Evolutionary conservation across 2,797 vertebrate genomes (phyloP).

Genomic region (Crenuchus spilurus): DNA sequence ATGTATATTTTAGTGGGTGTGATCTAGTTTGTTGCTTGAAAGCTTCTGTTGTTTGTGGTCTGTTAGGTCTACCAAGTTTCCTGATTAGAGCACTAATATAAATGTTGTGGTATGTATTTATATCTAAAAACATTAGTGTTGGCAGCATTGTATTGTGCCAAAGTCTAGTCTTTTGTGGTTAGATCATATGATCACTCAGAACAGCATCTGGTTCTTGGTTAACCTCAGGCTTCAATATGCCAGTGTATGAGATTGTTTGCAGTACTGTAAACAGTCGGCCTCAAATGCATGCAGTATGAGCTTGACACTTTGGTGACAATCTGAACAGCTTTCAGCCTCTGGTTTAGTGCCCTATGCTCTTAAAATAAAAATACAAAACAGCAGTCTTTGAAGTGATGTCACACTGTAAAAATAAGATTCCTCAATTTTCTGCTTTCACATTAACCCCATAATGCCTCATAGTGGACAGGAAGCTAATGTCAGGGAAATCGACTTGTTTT

Average conservation of each 20-base stretch:
- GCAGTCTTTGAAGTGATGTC: background rate
- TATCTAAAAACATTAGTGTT: slow-evolving; percentile 21
- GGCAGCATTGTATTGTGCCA: slow-evolving; percentile 13
- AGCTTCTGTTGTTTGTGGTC: slow-evolving; percentile 15
- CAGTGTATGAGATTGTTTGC: slow-evolving; percentile 19
- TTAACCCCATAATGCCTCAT: too few species aligned
- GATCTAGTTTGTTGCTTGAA: background rate
- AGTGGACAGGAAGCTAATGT: too few species aligned
- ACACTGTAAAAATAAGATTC: too few species aligned
- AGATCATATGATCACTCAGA: slow-evolving; percentile 40
- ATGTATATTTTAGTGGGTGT: slow-evolving; percentile 4
- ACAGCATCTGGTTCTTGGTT: slow-evolving; percentile 38
- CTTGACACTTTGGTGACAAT: slow-evolving; percentile 22
- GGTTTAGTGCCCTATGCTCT: background rate
- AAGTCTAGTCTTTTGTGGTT: slow-evolving; percentile 34
- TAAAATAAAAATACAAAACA: background rate
- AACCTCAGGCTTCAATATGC: slow-evolving; percentile 40
- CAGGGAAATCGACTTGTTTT: too few species aligned
- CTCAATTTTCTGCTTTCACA: too few species aligned
- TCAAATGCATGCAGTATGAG: slow-evolving; percentile 20
- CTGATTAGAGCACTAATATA: slow-evolving; percentile 16
- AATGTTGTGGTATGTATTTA: slow-evolving; percentile 28
- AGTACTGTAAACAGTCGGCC: slow-evolving; percentile 38
- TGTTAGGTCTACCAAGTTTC: slow-evolving; percentile 5
- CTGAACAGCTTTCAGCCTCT: background rate